A percentile compares a stretch with the other conserved stretches of the same genome.
phyloP scores from a whole-genome alignment of 2,113 vertebrate species.

The Danio rerio region DNA sequence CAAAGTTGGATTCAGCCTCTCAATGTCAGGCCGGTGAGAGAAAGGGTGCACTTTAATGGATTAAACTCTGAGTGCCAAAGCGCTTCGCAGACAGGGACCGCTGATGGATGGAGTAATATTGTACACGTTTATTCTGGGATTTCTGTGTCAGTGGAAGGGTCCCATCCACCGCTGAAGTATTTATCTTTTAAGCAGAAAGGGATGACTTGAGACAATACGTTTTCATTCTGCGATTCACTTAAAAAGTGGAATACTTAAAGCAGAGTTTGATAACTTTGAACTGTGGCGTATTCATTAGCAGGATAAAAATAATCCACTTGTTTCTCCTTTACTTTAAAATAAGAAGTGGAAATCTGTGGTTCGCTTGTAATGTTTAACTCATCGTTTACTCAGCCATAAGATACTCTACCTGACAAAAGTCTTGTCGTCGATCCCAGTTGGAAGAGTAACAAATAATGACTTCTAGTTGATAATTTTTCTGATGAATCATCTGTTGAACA shows the following conservation, averaged over 20 bases:
- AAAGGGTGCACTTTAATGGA: conserved; percentile 78
- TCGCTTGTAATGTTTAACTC: no score
- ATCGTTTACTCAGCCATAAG: no score
- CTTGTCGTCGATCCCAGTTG: no score
- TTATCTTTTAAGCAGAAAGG: conserved; percentile 38
- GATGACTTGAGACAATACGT: conserved; percentile 26
- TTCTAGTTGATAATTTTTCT: no score
- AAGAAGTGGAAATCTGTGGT: neutral
- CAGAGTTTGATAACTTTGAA: no score
- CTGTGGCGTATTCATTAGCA: neutral
- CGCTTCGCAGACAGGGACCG: conserved; percentile 68
- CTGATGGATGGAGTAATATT: conserved; percentile 75
- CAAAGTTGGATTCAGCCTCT: conserved; percentile 72
- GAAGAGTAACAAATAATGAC: no score
- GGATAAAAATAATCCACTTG: neutral
- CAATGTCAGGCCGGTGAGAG: conserved; percentile 73
- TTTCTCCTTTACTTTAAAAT: neutral
- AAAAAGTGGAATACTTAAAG: no score
- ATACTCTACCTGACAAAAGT: no score
- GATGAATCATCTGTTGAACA: no score
- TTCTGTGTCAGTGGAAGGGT: conserved; percentile 59
- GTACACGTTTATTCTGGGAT: conserved; percentile 67
- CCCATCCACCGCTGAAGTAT: conserved; percentile 35
- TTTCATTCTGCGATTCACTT: neutral
- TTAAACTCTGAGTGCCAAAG: conserved; percentile 74